Percentiles rank a stretch among this genome's conserved stretches.
These are phyloP conservation scores for Linnaemya vulpina DNA, from an alignment of 2,888 invertebrate genomes.

Conservation along the genomic window DNA sequence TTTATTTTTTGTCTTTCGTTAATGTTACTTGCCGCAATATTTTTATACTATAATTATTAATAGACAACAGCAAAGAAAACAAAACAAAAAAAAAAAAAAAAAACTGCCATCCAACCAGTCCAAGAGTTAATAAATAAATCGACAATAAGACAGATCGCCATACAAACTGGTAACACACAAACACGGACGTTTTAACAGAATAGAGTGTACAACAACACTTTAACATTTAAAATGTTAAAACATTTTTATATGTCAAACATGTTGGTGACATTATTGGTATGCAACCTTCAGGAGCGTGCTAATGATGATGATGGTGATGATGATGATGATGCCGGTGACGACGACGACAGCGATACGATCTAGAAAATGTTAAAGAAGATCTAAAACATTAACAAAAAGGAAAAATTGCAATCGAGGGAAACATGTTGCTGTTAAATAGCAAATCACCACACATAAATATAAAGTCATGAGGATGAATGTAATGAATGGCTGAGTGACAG, in stretches of 20 bases:
- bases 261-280: slow-evolving; percentile 72
- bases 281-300: slow-evolving; percentile 72
- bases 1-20: slow-evolving; percentile 24
- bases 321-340: neutral
- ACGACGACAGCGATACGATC: neutral
- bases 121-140: slow-evolving; percentile 23
- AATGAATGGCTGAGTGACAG: slow-evolving; percentile 30
- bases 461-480: slow-evolving; percentile 25
- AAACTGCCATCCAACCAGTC: slow-evolving; percentile 17
- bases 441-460: neutral
- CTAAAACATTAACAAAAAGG: neutral
- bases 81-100: slow-evolving; percentile 2
- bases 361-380: slow-evolving; percentile 5
- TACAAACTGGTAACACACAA: neutral
- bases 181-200: slow-evolving; percentile 54
- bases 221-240: slow-evolving; percentile 71
- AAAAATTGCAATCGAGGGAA: neutral
- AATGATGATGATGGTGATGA: slow-evolving; percentile 49
- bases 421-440: slow-evolving; percentile 4
- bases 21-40: slow-evolving; percentile 10
- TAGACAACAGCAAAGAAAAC: neutral
- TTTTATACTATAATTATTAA: slow-evolving; percentile 57
- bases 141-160: slow-evolving; percentile 27
- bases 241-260: slow-evolving; percentile 70
- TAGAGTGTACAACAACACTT: slow-evolving; percentile 60